Conservation (phyloP, 2,113 vertebrate species). For the Hippocampus guttulatus region DNA sequence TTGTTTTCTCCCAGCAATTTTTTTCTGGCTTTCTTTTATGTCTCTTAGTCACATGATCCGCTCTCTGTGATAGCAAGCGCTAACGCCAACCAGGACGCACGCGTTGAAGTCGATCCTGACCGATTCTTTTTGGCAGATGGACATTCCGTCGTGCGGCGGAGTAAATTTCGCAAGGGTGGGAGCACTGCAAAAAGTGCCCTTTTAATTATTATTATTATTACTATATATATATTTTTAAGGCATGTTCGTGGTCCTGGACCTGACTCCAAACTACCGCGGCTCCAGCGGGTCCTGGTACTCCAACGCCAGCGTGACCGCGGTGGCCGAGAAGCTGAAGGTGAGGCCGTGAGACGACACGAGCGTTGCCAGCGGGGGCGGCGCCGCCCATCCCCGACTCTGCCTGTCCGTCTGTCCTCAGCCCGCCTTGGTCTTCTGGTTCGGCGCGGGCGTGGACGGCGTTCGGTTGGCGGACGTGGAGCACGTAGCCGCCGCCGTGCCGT, state of each 20-base stretch:
- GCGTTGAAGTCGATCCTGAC: too few species aligned
- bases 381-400: neutral
- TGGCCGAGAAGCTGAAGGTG: constrained; percentile 68
- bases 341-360: neutral
- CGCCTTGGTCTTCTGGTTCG: constrained; percentile 74
- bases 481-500: constrained; percentile 32
- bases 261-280: constrained; percentile 82
- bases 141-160: too few species aligned
- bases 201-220: too few species aligned
- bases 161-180: too few species aligned
- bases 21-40: too few species aligned
- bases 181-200: too few species aligned
- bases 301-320: constrained; percentile 34
- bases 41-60: too few species aligned
- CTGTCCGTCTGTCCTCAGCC: constrained; percentile 51
- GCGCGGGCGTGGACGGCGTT: constrained; percentile 73
- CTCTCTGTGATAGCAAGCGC: too few species aligned
- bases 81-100: too few species aligned
- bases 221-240: constrained; percentile 50
- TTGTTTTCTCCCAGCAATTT: too few species aligned
- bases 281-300: constrained; percentile 72
- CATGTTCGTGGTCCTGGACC: constrained; percentile 78
- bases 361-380: neutral
- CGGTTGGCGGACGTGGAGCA: constrained; percentile 68
- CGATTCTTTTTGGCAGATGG: too few species aligned